Percentiles rank a stretch among this genome's conserved stretches.
phyloP scores from a whole-genome alignment of 2,113 vertebrate genomes.

The Microtus montanus region DNA sequence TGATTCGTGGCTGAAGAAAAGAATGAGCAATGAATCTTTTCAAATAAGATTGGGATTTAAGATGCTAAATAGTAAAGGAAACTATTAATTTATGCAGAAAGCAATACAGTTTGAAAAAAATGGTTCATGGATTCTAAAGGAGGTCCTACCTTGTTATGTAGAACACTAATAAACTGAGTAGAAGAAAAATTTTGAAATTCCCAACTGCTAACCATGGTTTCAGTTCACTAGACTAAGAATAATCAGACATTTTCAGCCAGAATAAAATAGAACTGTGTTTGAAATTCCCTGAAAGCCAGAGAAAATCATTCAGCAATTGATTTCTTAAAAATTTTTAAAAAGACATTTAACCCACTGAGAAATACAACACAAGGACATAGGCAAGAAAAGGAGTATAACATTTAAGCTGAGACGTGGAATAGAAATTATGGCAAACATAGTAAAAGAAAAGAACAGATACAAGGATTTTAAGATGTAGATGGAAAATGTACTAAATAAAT shows the following conservation, averaged over 20 bases:
- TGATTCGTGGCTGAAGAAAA: not conserved
- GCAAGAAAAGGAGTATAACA: not conserved
- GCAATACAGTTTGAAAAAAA: not conserved
- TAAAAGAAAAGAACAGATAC: not conserved
- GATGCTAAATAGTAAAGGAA: not conserved
- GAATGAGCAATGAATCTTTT: not conserved
- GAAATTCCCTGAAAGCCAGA: not conserved
- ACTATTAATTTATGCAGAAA: not conserved
- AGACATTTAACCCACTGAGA: not conserved
- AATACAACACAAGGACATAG: not conserved
- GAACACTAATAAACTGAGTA: not conserved
- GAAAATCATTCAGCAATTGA: not conserved
- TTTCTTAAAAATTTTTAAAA: not conserved
- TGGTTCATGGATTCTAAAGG: too few species aligned
- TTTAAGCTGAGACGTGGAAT: not conserved
- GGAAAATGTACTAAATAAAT: not conserved
- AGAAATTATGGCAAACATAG: not conserved
- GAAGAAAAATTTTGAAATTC: not conserved
- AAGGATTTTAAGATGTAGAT: not conserved
- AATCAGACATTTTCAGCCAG: not conserved
- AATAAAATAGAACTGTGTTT: not conserved
- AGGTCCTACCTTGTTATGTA: accelerated
- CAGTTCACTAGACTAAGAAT: not conserved
- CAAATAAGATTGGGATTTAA: not conserved
- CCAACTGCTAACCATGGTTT: not conserved